Evolutionary conservation across 23 tunicate genomes (phyloP), one percentile per base, ranked within the genome.

Genomic region (Ascidia mentula): DNA sequence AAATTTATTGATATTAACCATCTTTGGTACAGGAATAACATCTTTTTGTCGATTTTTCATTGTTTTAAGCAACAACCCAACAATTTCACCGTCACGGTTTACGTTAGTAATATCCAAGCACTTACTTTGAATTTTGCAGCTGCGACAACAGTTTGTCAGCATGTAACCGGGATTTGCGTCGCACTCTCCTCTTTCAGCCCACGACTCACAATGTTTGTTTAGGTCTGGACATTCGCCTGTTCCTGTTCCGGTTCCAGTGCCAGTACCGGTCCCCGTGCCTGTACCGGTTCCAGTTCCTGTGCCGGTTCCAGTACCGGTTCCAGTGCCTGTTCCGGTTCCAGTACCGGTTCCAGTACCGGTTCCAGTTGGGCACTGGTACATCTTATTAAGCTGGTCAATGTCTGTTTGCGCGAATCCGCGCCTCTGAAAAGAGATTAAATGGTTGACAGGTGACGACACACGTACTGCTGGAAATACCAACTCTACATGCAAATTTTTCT

Each of bases 321-420:
- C 60, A 34, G 65, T 40, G 20, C 76, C 60, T 8, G 65, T 42
- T 18, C 77, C 72, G 70, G 72, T 46, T 32, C 80, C 40, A 34
- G 69, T 79, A 34, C 81, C 74, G 24, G 37, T 39, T n/a, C 69
- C 45, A 59, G 84, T 69, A 6, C 69, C 77, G 9, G 80, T 77
- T 22, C 84, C 79, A 18, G 74, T 60, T 60, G 77, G 60, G 73
- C 92, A 88, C 7, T 42, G 59, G 78, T 88, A 88, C 86, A 88
- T 82, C 34, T 37, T 45, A 32, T 88, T 88, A 24, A 88, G 24
- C 69, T 88, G 92, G 18, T 75, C 40, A 18, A 80, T 34, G 78
- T 88, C 92, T 38, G 45, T 42, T 34, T 30, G 38, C 32, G 92
- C 83, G 24, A 53, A 53, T 28, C 65, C 65, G 65, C 65, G 65